Conservation (phyloP, 2,888 invertebrate genomes). For the Ophraella communa region DNA sequence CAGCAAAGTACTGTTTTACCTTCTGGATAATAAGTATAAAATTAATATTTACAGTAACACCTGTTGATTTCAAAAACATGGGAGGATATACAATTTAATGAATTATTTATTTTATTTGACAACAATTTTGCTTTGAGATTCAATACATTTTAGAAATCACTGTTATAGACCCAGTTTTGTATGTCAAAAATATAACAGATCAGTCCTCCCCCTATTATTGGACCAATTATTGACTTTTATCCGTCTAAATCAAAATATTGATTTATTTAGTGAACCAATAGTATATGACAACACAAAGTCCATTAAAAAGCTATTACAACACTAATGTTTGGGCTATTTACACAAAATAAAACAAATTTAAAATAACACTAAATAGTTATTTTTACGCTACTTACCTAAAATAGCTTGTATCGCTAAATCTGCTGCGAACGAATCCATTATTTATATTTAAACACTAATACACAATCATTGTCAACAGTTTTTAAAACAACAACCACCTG, state of each 20-base stretch:
- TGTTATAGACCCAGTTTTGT: conserved; percentile 17
- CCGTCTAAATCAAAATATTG: background rate
- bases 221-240: conserved; percentile 1
- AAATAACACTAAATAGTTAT: conserved; percentile 3
- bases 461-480: conserved; percentile 41
- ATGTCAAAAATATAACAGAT: conserved; percentile 8
- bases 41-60: conserved; percentile 9
- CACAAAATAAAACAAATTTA: background rate
- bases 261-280: background rate
- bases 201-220: conserved; percentile 17
- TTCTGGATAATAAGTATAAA: background rate
- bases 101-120: background rate
- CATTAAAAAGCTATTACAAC: conserved; percentile 9
- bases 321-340: background rate
- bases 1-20: too few relatives aligned
- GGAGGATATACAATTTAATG: background rate
- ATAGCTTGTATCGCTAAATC: conserved; percentile 56
- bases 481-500: conserved; percentile 30
- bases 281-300: conserved; percentile 10
- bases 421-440: conserved; percentile 54
- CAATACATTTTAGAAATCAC: conserved; percentile 13
- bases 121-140: conserved; percentile 5
- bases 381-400: conserved; percentile 50
- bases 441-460: conserved; percentile 35
- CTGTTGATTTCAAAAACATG: conserved; percentile 22